Conservation (phyloP, 2,888 invertebrate genomes). For the Philonicus albiceps region DNA sequence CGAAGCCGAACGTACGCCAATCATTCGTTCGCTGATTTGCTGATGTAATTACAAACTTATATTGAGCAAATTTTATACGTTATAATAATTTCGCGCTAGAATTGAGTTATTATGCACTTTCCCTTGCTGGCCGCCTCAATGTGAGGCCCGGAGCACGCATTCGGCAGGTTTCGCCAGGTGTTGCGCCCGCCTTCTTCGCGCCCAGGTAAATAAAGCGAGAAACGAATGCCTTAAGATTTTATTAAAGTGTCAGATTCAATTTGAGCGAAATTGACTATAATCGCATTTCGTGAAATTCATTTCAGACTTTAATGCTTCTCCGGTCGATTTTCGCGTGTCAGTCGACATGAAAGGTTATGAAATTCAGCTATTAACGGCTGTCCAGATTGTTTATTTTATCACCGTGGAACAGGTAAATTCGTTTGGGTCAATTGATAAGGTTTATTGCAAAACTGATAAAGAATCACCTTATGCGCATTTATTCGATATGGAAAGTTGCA, state of each 20-base stretch:
- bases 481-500: background rate
- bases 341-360: background rate
- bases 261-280: background rate
- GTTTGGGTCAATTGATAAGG: background rate
- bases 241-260: background rate
- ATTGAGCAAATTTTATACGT: constrained; percentile 26
- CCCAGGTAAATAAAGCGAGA: background rate
- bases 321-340: background rate
- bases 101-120: constrained; percentile 13
- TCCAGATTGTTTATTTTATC: background rate
- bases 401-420: background rate
- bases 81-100: constrained; percentile 1
- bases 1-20: background rate
- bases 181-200: background rate
- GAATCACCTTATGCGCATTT: background rate
- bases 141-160: background rate
- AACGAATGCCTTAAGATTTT: background rate
- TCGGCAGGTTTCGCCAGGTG: background rate
- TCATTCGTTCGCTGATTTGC: constrained; percentile 6
- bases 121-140: background rate
- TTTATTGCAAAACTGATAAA: background rate
- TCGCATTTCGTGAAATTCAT: background rate
- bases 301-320: background rate
- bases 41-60: constrained; percentile 36
- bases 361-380: background rate